A percentile compares a stretch with the other conserved stretches of the same genome.
Evolutionary conservation across 2,797 vertebrate species (phyloP).

Genomic region (Okamejei kenojei): DNA sequence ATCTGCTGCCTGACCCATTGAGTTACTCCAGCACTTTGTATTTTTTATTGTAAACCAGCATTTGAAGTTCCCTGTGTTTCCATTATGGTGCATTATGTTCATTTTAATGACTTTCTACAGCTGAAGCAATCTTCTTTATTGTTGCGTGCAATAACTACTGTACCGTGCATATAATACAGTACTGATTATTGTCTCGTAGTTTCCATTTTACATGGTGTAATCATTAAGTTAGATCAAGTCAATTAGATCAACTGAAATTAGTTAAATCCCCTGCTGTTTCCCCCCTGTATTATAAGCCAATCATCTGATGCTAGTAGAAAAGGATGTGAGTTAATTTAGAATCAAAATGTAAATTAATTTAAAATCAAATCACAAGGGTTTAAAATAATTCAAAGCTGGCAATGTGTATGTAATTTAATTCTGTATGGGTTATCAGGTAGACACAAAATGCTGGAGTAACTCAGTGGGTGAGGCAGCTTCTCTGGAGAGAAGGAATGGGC

Average conservation of each 20-base stretch:
- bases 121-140: neutral
- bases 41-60: too few relatives aligned
- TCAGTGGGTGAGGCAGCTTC: too few relatives aligned
- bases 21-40: too few relatives aligned
- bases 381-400: constrained; percentile 22
- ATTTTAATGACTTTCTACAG: neutral
- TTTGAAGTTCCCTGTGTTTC: too few relatives aligned
- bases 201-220: neutral
- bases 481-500: too few relatives aligned
- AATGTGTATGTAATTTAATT: constrained; percentile 1
- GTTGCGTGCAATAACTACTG: neutral
- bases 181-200: neutral
- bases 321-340: constrained; percentile 2
- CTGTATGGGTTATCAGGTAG: neutral
- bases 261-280: neutral
- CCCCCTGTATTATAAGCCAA: neutral
- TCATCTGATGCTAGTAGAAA: neutral
- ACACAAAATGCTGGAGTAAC: too few relatives aligned
- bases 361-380: neutral
- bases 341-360: neutral
- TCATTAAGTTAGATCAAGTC: neutral
- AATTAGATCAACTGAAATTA: constrained; percentile 28
- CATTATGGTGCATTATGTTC: neutral
- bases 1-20: too few relatives aligned
- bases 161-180: neutral